Evolutionary conservation across 1,140 invertebrate genomes (phyloP).

Genomic region (Littorina saxatilis): DNA sequence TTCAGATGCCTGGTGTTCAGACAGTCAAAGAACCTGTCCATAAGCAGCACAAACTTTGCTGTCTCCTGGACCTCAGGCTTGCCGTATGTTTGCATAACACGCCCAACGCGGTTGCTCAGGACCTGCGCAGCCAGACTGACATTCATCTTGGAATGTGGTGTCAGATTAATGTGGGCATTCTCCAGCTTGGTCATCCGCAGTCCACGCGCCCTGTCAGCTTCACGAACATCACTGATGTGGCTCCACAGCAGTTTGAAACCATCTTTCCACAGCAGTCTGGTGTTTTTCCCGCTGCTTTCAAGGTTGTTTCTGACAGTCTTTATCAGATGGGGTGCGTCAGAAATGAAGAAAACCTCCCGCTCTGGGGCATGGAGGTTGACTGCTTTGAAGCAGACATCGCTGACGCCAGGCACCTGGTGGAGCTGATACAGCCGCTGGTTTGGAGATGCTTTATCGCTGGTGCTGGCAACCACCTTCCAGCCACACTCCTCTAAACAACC

Average conservation of each 20-base stretch:
- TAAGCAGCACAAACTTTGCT: conserved; percentile 13
- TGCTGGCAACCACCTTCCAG: neutral
- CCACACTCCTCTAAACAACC: conserved; percentile 31
- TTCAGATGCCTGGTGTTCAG: neutral
- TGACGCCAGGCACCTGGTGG: neutral
- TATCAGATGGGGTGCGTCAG: neutral
- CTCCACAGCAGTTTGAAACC: too few relatives aligned
- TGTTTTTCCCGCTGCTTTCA: too few relatives aligned
- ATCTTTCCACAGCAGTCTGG: too few relatives aligned
- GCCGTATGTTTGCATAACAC: neutral
- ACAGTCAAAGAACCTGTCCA: conserved; percentile 13
- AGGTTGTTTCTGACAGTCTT: conserved; percentile 9
- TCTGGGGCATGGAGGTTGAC: neutral
- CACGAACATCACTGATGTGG: too few relatives aligned
- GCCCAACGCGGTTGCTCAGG: neutral
- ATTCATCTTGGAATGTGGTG: neutral
- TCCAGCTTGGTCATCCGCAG: too few relatives aligned
- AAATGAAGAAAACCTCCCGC: conserved; percentile 3
- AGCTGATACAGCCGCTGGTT: neutral
- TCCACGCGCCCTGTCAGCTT: neutral
- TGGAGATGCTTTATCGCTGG: neutral
- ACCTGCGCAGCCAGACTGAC: conserved; percentile 10
- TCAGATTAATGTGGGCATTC: conserved; percentile 6
- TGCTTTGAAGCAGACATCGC: neutral
- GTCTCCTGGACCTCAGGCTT: neutral